Base-by-base conservation (phyloP, 2,888 invertebrate species). In the Trilocha varians region DNA sequence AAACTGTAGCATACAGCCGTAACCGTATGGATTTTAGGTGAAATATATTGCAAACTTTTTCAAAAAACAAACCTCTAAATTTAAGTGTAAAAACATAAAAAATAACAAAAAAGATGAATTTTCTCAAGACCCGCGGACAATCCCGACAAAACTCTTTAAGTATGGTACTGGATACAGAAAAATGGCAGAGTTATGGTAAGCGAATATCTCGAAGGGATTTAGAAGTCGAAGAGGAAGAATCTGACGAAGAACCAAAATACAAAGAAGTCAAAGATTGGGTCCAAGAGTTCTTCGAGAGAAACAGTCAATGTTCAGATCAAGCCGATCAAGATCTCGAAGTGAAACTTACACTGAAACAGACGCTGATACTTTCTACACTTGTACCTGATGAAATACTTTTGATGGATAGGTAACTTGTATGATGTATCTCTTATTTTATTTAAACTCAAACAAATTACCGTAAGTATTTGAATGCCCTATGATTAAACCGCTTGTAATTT, bases 321-420 rank as follows among this genome's bases (percentile, higher is more conserved):
- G 50, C 52, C 2, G 78, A 79, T 34, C 75, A 83, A 55, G 88
- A 85, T 42, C 55, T 87, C 18, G 84, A 87, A 57, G 66, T 84
- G 3, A 69, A 75, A 36, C 63, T 86, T 32, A 75, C 78, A 0
- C 79, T 73, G 41, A 85, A 83, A 49, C 87, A 86, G 53, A 83
- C 87, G 0, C 70, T 87, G 18, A 71, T 86, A 14, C 63, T 89
- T 34, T 79, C 88, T 0, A 88, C 88, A 1, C 75, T 89, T 43
- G 74, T 89, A 2, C 88, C 89, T 0, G 87, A 89, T 49, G 86
- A 88, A 67, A 64, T 89, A 40, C 62, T 89, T 35, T 69, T 78
- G 17, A 74, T 82, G 56, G 66, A 78, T 32, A 75, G 82, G 69
- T 76, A 74, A 59, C 46, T 16, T 39, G 40, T 32, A 9, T 25